Percentiles rank a stretch among this genome's conserved stretches.
Evolutionary conservation across 2,888 invertebrate genomes (phyloP).

Genomic region (Melieria omissa): DNA sequence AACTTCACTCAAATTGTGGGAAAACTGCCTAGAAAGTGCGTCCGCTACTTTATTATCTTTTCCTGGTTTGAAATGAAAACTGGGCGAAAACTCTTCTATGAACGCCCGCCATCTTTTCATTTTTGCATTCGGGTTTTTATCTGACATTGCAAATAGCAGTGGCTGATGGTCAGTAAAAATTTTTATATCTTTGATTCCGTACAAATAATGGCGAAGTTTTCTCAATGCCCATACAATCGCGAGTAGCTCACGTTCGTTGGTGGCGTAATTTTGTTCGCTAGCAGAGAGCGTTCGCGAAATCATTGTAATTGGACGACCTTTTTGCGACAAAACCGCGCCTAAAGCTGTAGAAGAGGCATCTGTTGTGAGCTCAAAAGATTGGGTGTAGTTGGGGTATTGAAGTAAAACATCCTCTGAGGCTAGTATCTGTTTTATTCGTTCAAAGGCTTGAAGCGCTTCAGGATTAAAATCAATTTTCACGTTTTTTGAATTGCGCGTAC

Average conservation of each 20-base stretch:
- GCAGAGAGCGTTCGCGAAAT: constrained; percentile 20
- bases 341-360: constrained; percentile 24
- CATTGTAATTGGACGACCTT: constrained; percentile 14
- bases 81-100: constrained; percentile 35
- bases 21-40: constrained; percentile 41
- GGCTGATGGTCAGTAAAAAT: constrained; percentile 40
- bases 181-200: neutral
- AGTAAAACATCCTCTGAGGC: constrained; percentile 32
- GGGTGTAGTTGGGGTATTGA: constrained; percentile 12
- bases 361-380: constrained; percentile 16
- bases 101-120: constrained; percentile 31
- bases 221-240: constrained; percentile 42
- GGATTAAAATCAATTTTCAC: constrained; percentile 30
- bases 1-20: constrained; percentile 29
- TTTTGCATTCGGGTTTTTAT: constrained; percentile 42
- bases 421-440: constrained; percentile 20
- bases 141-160: constrained; percentile 41
- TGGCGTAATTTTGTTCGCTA: constrained; percentile 35
- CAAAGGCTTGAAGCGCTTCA: constrained; percentile 18
- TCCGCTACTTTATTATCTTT: constrained; percentile 41
- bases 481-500: constrained; percentile 9
- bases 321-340: constrained; percentile 36
- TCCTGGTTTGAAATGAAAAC: constrained; percentile 39
- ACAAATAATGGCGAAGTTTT: constrained; percentile 57
- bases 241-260: constrained; percentile 31